phyloP scores from a whole-genome alignment of 1,140 invertebrate species.

The Drosophila equinoxialis region DNA sequence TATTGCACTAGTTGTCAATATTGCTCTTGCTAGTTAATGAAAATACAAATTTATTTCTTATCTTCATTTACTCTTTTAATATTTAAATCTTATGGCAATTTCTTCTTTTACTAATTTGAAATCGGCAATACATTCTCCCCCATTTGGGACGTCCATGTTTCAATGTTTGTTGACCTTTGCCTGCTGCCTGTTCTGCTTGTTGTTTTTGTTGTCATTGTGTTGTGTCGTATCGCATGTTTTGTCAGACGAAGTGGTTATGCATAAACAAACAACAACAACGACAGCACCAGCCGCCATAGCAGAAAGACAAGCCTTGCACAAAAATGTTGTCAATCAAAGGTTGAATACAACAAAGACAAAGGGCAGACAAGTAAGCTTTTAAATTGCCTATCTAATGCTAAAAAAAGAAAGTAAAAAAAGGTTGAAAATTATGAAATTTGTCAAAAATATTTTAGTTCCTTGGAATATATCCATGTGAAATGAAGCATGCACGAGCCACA shows the following conservation, averaged over 20 bases:
- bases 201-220: constrained; percentile 36
- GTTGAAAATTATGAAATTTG: constrained; percentile 5
- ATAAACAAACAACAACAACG: constrained; percentile 55
- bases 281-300: constrained; percentile 24
- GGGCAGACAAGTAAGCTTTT: constrained; percentile 41
- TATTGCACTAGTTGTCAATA: no score
- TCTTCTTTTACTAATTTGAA: no score
- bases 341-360: constrained; percentile 69
- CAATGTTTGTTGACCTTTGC: constrained; percentile 22
- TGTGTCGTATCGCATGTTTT: constrained; percentile 76
- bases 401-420: neutral
- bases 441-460: constrained; percentile 3
- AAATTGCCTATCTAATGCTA: constrained; percentile 38
- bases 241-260: constrained; percentile 73
- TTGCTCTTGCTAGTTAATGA: no score
- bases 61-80: no score
- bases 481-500: neutral
- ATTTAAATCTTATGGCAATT: no score
- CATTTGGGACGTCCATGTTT: neutral
- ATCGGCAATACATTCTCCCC: neutral
- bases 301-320: constrained; percentile 49
- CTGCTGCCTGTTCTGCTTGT: constrained; percentile 24
- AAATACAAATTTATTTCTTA: constrained; percentile 4
- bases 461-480: neutral
- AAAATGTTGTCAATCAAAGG: constrained; percentile 77